Base-by-base conservation (phyloP, 1,140 invertebrate genomes). In the Dendroctonus ponderosae region DNA sequence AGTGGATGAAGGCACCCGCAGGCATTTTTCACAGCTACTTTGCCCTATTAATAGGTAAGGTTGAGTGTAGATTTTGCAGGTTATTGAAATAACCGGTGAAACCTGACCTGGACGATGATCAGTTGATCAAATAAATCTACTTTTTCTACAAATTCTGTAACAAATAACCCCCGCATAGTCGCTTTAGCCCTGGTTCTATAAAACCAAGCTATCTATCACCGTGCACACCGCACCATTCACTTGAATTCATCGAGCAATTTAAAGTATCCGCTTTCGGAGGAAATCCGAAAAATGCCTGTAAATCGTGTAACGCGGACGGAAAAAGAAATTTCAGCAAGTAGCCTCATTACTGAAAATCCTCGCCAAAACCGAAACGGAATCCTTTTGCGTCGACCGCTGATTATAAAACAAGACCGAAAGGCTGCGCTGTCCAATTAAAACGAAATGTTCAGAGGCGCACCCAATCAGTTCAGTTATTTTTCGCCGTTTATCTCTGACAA, bases 211-310 rank as follows among this genome's bases (percentile, higher is more conserved):
- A 26, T 26, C 26, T 26, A 26, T 26, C 26, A 46, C 43, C 4
- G 43, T 46, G 8, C 43, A 12, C 43, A 9, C 43, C 8, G n/a
- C 43, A 8, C 43, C 8, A 46, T 46, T 12, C n/a, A 8, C 43
- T 12, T 12, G 43, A 46, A 46, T 46, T 12, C 43, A 12, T 46
- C 43, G 37, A 41, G 11, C 39, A 38, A 56, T 62, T 62, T 62
- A 50, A 52, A 52, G 38, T 40, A 62, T 62, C 59, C 38, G 40
- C 59, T 52, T 52, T 62, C 48, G 37, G 37, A 12, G 48, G n/a
- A 62, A 62, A 62, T 62, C 48, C 59, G 15, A 62, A 62, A 62
- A 62, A 62, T 62, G 48, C 59, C 59, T 62, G 59, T 62, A 62
- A 62, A 62, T 62, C 59, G 59, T 52, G 59, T 62, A 41, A 51